Base-by-base conservation (phyloP, 1,140 invertebrate species). In the Drosophila gunungcola region DNA sequence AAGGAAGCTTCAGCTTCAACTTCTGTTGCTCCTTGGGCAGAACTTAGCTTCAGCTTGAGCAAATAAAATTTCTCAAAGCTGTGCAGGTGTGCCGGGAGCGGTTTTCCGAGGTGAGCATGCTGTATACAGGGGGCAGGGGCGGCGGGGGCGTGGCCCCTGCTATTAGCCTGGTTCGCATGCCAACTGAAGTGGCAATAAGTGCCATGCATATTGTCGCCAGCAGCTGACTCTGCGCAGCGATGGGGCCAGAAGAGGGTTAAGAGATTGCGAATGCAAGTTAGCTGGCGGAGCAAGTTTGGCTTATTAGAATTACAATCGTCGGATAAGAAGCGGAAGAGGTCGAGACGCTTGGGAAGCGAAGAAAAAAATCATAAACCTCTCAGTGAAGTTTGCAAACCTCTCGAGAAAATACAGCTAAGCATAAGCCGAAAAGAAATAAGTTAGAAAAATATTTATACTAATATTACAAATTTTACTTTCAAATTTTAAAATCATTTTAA, bases 161-260 rank as follows among this genome's bases (percentile, higher is more conserved):
- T 73, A 86, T 82, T 86, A 88, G 83, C 69, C 57, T 64, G 83
- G 61, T 62, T 74, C 75, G 72, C 61, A 83, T 89, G 80, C 86
- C 80, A 88, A 89, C 80, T 84, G 84, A 72, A 88, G 83, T 88
- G 83, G 83, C 84, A 88, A 88, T 88, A 88, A 88, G 84, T 89
- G 84, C 67, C 83, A 79, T 75, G 70, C 82, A 85, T 78, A 85
- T 88, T 81, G 82, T 82, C 61, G 74, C 83, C 70, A 46, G 53
- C 82, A 85, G 77, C 65, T 80, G 16, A 41, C 52, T 34, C 53
- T 25, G 53, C 16, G 5, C 21, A n/a, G 36, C 36, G 6, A 29
- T 41, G 60, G 49, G 46, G 34, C 25, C 11, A 48, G 38, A 54
- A 55, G 41, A 38, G 42, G 64, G 63, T 32, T 57, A 70, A 46